Percentiles rank a stretch among this genome's conserved stretches.
These are phyloP conservation scores for Oreocharis arfaki DNA, from an alignment of 2,113 vertebrate species.

Conservation along the genomic window DNA sequence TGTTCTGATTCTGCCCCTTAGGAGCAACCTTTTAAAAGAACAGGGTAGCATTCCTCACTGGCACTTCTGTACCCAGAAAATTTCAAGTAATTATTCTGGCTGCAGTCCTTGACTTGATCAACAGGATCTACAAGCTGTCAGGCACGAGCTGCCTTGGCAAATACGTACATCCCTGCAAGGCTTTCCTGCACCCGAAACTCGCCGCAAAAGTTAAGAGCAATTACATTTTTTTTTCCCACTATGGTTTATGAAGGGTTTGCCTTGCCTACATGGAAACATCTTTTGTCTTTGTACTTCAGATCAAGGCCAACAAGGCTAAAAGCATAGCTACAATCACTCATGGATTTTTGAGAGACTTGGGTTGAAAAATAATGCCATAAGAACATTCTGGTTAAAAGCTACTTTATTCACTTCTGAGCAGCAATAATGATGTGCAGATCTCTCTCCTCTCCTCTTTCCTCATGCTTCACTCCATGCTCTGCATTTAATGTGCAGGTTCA, in stretches of 20 bases:
- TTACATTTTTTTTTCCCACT: background rate
- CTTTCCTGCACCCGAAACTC: background rate
- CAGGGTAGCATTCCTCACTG: background rate
- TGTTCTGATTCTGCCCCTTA: background rate
- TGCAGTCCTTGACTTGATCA: constrained; percentile 13
- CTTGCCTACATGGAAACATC: background rate
- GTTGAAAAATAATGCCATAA: background rate
- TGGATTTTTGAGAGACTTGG: background rate
- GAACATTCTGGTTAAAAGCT: background rate
- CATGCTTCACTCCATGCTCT: background rate
- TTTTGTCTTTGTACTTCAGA: background rate
- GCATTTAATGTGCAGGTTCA: background rate
- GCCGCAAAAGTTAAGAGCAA: background rate
- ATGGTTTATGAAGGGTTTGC: background rate
- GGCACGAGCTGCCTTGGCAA: background rate
- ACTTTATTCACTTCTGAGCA: background rate
- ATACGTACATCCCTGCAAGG: background rate
- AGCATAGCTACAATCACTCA: background rate
- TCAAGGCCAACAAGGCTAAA: background rate
- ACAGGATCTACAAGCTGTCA: background rate
- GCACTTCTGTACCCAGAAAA: background rate
- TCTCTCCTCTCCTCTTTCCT: background rate
- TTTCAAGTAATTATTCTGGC: constrained; percentile 25
- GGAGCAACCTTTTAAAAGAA: background rate
- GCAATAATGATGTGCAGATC: background rate